A percentile compares a stretch with the other conserved stretches of the same genome.
These are phyloP conservation scores for Ostrea denselamellosa DNA, from an alignment of 1,140 invertebrate species.

Conservation along the genomic window DNA sequence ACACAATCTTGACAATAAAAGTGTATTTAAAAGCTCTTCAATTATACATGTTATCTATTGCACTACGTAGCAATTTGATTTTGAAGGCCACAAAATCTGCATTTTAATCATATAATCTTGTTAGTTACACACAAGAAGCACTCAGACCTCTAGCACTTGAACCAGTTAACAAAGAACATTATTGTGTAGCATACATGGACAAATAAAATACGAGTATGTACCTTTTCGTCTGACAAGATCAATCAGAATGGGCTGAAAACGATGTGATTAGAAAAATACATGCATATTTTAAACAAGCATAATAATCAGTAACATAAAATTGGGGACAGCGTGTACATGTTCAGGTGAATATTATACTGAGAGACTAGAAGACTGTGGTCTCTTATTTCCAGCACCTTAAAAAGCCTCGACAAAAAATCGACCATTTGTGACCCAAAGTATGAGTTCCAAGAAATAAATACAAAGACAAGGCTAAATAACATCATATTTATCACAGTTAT, in stretches of 20 bases:
- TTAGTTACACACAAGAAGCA: neutral
- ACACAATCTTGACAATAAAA: neutral
- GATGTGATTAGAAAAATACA: neutral
- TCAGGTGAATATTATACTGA: neutral
- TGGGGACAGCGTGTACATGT: neutral
- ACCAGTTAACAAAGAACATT: neutral
- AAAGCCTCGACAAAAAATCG: neutral
- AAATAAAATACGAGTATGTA: conserved; percentile 19
- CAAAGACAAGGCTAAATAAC: neutral
- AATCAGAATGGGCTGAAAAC: conserved; percentile 1
- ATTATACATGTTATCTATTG: neutral
- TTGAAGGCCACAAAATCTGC: conserved; percentile 6
- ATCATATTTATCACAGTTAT: conserved; percentile 10
- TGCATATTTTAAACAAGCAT: neutral
- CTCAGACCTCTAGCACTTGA: conserved; percentile 7
- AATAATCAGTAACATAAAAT: neutral
- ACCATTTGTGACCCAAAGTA: neutral
- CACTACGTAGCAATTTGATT: conserved; percentile 19
- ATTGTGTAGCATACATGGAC: conserved; percentile 26
- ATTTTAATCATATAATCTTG: neutral
- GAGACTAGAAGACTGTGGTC: neutral
- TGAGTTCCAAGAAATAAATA: neutral
- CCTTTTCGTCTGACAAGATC: neutral
- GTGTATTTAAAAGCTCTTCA: neutral
- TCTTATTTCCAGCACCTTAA: neutral